Conservation (phyloP, 1,140 invertebrate genomes). For the Drosophila bocki region DNA sequence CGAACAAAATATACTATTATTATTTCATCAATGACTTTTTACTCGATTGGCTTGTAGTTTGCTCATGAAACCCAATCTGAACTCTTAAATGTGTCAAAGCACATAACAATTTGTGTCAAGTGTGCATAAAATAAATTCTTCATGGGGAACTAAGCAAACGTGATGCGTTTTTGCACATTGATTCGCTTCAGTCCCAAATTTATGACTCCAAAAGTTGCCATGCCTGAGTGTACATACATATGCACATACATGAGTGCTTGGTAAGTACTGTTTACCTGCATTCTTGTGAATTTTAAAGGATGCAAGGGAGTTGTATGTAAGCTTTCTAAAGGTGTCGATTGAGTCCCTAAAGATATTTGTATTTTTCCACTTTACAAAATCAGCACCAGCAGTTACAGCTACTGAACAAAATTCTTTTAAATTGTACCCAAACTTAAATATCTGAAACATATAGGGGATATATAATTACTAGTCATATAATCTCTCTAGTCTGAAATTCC, state of each 20-base stretch:
- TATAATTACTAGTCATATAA: too few relatives aligned
- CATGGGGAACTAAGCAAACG: conserved; percentile 42
- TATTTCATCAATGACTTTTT: not conserved
- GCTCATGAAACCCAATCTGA: not conserved
- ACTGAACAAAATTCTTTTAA: too few relatives aligned
- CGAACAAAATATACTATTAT: not conserved
- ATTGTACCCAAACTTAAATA: too few relatives aligned
- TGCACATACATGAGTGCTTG: not conserved
- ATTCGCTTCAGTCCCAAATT: conserved; percentile 37
- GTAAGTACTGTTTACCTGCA: conserved; percentile 40
- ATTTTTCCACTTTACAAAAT: too few relatives aligned
- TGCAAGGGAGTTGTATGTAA: too few relatives aligned
- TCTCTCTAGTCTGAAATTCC: not conserved
- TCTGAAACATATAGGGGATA: too few relatives aligned
- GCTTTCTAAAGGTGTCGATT: too few relatives aligned
- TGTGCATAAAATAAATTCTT: conserved; percentile 58
- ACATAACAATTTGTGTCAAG: not conserved
- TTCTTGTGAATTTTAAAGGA: conserved; percentile 10
- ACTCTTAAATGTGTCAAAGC: not conserved
- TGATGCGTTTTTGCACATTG: conserved; percentile 51
- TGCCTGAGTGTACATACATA: not conserved
- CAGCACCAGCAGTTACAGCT: too few relatives aligned
- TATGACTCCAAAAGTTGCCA: conserved; percentile 31
- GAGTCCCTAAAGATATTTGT: too few relatives aligned
- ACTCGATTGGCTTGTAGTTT: not conserved